Evolutionary conservation across 1,140 invertebrate genomes (phyloP).

Genomic region (Temnothorax curvispinosus): DNA sequence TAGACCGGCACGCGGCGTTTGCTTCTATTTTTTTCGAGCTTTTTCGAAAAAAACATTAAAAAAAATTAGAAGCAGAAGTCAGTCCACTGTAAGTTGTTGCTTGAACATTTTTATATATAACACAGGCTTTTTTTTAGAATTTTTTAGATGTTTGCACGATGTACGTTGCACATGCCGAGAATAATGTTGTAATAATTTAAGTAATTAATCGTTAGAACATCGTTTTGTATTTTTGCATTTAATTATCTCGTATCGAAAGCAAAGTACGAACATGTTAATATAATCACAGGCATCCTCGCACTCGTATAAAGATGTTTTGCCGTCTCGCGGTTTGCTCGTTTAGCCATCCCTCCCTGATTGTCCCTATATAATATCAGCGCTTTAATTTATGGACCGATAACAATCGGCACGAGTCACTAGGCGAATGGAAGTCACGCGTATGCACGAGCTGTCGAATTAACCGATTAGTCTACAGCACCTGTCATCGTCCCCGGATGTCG

Average conservation of each 20-base stretch:
- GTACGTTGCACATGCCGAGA: too few relatives aligned
- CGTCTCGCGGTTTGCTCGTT: conserved; percentile 24
- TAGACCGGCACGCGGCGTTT: too few relatives aligned
- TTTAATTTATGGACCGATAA: conserved; percentile 44
- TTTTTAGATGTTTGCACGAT: too few relatives aligned
- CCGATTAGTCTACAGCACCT: conserved; percentile 69
- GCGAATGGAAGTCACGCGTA: conserved; percentile 69
- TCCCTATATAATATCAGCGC: neutral
- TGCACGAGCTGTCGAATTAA: conserved; percentile 73
- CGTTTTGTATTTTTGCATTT: neutral
- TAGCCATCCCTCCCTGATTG: conserved; percentile 28
- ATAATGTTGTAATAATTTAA: too few relatives aligned
- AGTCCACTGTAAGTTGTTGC: too few relatives aligned
- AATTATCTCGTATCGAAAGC: neutral
- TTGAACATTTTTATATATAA: too few relatives aligned
- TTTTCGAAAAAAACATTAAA: too few relatives aligned
- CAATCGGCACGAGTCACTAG: conserved; percentile 65
- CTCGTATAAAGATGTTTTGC: conserved; percentile 28
- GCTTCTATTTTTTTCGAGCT: too few relatives aligned
- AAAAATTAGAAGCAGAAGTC: too few relatives aligned
- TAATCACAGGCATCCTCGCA: neutral
- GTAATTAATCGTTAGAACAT: neutral
- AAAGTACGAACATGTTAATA: neutral
- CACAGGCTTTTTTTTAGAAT: too few relatives aligned
- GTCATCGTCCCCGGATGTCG: conserved; percentile 66